Evolutionary conservation across 2,797 vertebrate genomes (phyloP), one percentile per base, ranked within the genome.

Genomic region (Myripristis jacobus): DNA sequence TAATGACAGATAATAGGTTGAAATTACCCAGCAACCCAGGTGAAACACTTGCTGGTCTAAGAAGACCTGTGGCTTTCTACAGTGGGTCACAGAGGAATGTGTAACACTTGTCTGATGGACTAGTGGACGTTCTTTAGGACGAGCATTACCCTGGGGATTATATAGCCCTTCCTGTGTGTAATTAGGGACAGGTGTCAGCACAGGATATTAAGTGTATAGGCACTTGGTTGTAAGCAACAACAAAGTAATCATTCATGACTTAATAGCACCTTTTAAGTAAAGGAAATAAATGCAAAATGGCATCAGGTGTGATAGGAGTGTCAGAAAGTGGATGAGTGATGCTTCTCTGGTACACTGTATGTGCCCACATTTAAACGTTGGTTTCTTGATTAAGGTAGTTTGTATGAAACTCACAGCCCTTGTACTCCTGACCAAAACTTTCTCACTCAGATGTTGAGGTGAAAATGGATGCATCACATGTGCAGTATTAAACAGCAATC

Each of bases 171-270:
- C 84, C 85, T 80, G 80, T 61, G 67, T 78, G 72, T 74, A 78
- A 85, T 87, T 86, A 83, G 62, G 36, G 63, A 67, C 65, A 73
- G 73, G 59, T 88, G 84, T 90, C 89, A 89, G 86, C 77, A 66
- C 81, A 84, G 86, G 87, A 90, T 85, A 88, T 86, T 79, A 83
- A 85, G 76, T 64, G 65, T 16, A 36, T 57, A 61, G 66, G 55
- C 77, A 75, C 83, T n/a, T 85, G 82, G 85, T 82, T 52, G 56
- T 75, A 73, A 15, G 27, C 41, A 70, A 66, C 48, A 68, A 79
- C 50, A 31, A 34, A 55, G 27, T 51, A 75, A 63, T 63, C 64
- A 70, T 31, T 29, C 29, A 46, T 16, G 15, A 29, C 11, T 27
- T 11, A 4, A 44, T 11, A 59, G 6, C 66, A 70, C 61, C 60